Evolutionary conservation across 2,888 invertebrate species (phyloP).

Genomic region (Pyrgus malvae): DNA sequence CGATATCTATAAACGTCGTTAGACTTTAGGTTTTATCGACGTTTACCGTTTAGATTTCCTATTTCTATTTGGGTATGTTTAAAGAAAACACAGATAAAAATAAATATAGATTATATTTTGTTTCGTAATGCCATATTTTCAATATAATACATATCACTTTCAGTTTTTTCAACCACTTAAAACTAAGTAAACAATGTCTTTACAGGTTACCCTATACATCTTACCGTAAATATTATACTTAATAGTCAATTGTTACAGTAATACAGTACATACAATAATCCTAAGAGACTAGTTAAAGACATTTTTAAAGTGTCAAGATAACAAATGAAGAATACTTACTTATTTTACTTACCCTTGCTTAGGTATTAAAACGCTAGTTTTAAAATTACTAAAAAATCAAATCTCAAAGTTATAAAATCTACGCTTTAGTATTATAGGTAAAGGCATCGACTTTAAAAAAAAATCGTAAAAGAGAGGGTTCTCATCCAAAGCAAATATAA

Average conservation of each 20-base stretch:
- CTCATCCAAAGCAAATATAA: no score
- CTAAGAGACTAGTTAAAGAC: conserved; percentile 18
- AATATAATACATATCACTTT: conserved; percentile 29
- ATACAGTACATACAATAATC: conserved; percentile 9
- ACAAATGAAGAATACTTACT: not conserved
- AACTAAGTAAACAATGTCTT: conserved; percentile 7
- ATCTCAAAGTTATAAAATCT: not conserved
- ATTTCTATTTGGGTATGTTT: not conserved
- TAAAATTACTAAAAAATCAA: not conserved
- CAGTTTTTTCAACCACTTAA: conserved; percentile 5
- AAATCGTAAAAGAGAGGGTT: no score
- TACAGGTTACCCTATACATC: conserved; percentile 1
- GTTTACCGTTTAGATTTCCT: no score
- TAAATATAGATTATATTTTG: conserved; percentile 22
- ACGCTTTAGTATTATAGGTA: no score
- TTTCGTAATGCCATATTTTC: conserved; percentile 24
- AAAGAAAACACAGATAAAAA: conserved; percentile 21
- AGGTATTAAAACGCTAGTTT: no score
- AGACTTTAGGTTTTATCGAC: no score
- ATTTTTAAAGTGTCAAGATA: conserved; percentile 12
- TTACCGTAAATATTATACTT: not conserved
- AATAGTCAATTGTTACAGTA: not conserved
- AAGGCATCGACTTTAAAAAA: no score
- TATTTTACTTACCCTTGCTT: no score
- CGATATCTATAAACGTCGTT: no score